Percentiles rank a stretch among this genome's conserved stretches.
Evolutionary conservation across 2,113 vertebrate genomes (phyloP).

Genomic region (Formicarius rufipectus): DNA sequence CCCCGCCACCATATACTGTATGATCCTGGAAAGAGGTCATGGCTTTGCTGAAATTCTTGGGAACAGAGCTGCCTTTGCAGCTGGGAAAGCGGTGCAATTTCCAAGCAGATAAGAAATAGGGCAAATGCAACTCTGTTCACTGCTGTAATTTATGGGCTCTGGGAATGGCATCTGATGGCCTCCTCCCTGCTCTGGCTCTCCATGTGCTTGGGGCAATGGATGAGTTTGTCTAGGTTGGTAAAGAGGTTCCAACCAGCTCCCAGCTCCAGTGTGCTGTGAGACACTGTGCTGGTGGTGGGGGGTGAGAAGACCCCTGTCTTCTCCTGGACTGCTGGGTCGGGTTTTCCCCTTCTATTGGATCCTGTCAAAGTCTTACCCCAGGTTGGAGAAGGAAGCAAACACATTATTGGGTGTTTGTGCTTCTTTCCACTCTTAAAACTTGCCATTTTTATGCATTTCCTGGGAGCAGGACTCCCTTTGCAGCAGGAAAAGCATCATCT

Average conservation of each 20-base stretch:
- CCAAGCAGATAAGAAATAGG: slow-evolving; percentile 41
- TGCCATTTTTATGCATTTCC: not conserved
- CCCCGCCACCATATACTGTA: slow-evolving; percentile 22
- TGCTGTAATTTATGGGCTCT: not conserved
- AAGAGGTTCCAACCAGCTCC: not conserved
- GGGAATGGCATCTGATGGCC: not conserved
- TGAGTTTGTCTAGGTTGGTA: not conserved
- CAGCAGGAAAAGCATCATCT: not conserved
- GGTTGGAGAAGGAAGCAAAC: not conserved
- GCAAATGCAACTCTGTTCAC: not conserved
- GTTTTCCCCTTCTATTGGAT: not conserved
- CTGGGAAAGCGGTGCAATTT: slow-evolving; percentile 15
- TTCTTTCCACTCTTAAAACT: not conserved
- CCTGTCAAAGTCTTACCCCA: not conserved
- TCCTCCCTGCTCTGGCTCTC: not conserved
- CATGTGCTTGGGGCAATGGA: not conserved
- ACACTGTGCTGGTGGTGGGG: accelerated
- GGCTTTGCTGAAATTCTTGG: slow-evolving; percentile 36
- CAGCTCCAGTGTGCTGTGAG: accelerated
- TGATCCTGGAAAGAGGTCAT: slow-evolving; percentile 49
- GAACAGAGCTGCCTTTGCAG: slow-evolving; percentile 41
- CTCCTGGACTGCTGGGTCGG: not conserved
- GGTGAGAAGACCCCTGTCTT: not conserved
- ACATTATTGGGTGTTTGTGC: not conserved
- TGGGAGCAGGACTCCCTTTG: not conserved